Conservation (phyloP, 1,140 invertebrate species). For the Sinonovacula constricta region DNA sequence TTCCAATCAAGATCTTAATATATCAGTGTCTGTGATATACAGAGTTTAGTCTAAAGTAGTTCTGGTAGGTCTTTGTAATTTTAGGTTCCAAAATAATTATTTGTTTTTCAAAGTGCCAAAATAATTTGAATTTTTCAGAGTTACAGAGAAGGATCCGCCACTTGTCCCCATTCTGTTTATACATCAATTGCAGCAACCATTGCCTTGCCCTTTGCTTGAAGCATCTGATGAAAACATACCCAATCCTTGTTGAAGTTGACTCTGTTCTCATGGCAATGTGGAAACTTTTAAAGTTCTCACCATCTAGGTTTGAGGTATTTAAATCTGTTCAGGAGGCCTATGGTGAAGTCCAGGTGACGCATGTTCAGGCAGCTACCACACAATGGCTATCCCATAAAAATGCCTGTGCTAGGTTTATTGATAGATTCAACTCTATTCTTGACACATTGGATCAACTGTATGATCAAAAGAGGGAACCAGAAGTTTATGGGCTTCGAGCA, state of each 20-base stretch:
- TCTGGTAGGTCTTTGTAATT: not conserved
- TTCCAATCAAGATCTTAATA: too few species aligned
- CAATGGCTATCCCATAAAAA: constrained; percentile 30
- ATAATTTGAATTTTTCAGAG: not conserved
- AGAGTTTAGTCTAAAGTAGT: too few species aligned
- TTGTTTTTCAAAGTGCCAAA: not conserved
- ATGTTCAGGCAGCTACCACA: constrained; percentile 21
- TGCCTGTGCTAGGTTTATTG: constrained; percentile 26
- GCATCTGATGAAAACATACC: constrained; percentile 4
- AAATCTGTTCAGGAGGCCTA: constrained; percentile 12
- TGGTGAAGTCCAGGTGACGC: not conserved
- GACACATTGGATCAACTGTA: constrained; percentile 26
- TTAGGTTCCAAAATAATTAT: not conserved
- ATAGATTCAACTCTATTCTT: not conserved
- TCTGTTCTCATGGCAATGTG: not conserved
- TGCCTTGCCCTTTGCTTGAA: constrained; percentile 10
- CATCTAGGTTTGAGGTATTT: not conserved
- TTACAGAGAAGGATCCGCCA: not conserved
- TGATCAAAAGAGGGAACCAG: not conserved
- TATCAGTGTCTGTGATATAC: too few species aligned
- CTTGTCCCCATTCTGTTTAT: not conserved
- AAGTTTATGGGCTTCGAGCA: too few species aligned
- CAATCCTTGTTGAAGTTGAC: not conserved
- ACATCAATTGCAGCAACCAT: not conserved
- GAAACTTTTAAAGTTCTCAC: constrained; percentile 12